phyloP scores from a whole-genome alignment of 2,113 vertebrate species.

The Saccopteryx leptura region DNA sequence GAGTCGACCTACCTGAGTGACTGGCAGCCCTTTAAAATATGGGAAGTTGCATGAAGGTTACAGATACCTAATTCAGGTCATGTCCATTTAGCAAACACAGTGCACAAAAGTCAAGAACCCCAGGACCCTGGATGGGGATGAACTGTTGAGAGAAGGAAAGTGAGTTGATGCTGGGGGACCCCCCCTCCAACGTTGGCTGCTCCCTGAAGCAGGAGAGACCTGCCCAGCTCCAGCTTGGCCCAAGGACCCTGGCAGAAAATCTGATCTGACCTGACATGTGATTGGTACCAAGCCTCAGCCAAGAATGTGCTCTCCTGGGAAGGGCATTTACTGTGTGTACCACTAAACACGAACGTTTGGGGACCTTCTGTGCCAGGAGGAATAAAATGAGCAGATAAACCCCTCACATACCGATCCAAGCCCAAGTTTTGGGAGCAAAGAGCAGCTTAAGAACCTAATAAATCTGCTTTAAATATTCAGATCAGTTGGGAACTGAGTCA shows the following conservation, averaged over 20 bases:
- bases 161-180: neutral
- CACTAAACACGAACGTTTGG: neutral
- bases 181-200: neutral
- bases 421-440: neutral
- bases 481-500: neutral
- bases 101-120: neutral
- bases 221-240: constrained; percentile 3
- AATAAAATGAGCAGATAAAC: constrained; percentile 13
- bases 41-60: neutral
- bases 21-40: neutral
- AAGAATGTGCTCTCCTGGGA: constrained; percentile 71
- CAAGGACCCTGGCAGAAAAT: constrained; percentile 64
- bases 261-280: constrained; percentile 74
- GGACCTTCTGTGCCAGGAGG: constrained; percentile 43
- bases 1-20: neutral
- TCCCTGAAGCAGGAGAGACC: neutral
- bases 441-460: neutral
- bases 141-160: neutral
- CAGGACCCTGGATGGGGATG: neutral
- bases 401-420: neutral
- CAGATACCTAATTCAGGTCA: neutral
- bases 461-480: constrained; percentile 13
- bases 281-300: constrained; percentile 59
- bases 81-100: neutral
- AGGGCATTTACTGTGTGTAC: constrained; percentile 51